These are phyloP conservation scores for Myathropa florea DNA, from an alignment of 2,888 invertebrate species.

Conservation along the genomic window DNA sequence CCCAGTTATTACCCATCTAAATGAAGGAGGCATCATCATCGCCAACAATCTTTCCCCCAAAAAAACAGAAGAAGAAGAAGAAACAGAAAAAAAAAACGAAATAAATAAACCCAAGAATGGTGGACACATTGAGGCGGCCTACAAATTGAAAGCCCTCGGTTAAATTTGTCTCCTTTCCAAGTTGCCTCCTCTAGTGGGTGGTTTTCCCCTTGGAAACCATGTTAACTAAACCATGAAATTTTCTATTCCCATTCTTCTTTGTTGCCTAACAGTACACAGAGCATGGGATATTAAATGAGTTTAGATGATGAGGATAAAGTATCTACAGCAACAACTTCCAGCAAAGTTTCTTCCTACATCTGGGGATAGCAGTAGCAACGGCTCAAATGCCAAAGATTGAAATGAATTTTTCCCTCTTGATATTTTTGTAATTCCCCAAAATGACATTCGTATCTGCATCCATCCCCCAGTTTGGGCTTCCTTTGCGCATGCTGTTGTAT, in stretches of 20 bases:
- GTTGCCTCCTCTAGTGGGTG: conserved; percentile 1
- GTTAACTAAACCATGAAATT: conserved; percentile 67
- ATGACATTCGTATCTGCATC: conserved; percentile 50
- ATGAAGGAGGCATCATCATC: conserved; percentile 51
- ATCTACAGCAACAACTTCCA: conserved; percentile 49
- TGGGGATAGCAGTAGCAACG: conserved; percentile 8
- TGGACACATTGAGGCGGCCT: conserved; percentile 32
- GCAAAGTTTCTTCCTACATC: conserved; percentile 1
- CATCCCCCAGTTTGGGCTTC: not conserved
- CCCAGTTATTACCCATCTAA: conserved; percentile 53
- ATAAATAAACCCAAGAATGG: conserved; percentile 20
- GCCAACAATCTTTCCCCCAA: not conserved
- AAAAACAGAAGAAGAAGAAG: not conserved
- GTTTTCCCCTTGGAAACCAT: conserved; percentile 36
- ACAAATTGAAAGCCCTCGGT: conserved; percentile 68
- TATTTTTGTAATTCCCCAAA: conserved; percentile 65
- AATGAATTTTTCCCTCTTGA: conserved; percentile 65
- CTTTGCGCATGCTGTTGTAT: conserved; percentile 47
- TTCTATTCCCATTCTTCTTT: conserved; percentile 22
- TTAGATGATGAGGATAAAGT: conserved; percentile 66
- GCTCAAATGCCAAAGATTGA: conserved; percentile 61
- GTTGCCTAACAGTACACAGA: conserved; percentile 6
- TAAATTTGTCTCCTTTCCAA: conserved; percentile 55
- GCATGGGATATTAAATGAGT: conserved; percentile 60
- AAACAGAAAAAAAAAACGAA: not conserved